Conservation (phyloP, 2,888 invertebrate genomes). For the Drosophila fungiperda region DNA sequence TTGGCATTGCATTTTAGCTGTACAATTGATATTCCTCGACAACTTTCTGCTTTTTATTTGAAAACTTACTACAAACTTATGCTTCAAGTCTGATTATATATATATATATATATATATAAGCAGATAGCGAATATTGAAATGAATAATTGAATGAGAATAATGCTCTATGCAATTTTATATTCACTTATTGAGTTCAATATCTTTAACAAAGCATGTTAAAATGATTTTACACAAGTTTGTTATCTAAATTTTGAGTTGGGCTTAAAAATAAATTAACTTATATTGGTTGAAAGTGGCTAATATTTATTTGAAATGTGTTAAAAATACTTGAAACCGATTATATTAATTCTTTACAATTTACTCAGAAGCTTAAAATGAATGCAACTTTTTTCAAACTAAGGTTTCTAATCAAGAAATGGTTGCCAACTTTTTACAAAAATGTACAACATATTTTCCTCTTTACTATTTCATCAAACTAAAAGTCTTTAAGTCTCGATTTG, state of each 20-base stretch:
- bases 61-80: neutral
- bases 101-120: neutral
- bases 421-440: neutral
- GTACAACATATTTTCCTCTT: neutral
- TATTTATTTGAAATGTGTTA: neutral
- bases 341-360: neutral
- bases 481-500: neutral
- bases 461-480: neutral
- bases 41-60: neutral
- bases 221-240: neutral
- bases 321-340: neutral
- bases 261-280: neutral
- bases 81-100: neutral
- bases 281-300: accelerated
- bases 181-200: neutral
- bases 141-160: neutral
- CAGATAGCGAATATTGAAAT: neutral
- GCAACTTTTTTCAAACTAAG: neutral
- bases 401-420: neutral
- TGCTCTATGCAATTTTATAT: neutral
- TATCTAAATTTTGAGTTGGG: neutral
- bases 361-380: neutral
- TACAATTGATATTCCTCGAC: neutral
- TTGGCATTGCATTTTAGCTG: constrained; percentile 5
- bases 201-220: neutral